Conservation (phyloP, 2,113 vertebrate species). For the Bubo bubo region DNA sequence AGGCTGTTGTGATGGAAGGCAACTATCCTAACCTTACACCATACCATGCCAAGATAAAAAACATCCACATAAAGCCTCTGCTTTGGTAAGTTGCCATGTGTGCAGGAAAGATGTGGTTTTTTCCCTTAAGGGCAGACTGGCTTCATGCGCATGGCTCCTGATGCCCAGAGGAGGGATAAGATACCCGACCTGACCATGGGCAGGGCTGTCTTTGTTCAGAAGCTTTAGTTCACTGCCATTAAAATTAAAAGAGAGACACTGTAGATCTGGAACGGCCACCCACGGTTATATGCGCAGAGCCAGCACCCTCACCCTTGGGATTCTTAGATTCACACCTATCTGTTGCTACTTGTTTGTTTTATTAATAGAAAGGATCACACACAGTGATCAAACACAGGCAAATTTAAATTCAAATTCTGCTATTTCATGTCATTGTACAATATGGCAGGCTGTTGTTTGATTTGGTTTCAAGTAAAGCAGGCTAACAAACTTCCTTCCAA, state of each 20-base stretch:
- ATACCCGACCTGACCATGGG: neutral
- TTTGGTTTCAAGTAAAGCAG: conserved; percentile 18
- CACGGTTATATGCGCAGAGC: rapidly evolving
- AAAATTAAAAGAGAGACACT: neutral
- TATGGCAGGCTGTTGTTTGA: neutral
- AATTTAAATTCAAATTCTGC: neutral
- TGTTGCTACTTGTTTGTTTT: neutral
- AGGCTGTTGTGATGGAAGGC: neutral
- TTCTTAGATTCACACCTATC: neutral
- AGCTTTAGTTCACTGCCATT: neutral
- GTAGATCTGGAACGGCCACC: neutral
- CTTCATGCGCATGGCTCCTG: rapidly evolving
- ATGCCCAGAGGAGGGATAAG: neutral
- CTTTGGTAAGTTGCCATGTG: neutral
- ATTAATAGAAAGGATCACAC: neutral
- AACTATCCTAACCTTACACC: neutral
- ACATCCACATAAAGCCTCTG: neutral
- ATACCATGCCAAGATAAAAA: too few relatives aligned
- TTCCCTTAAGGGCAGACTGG: neutral
- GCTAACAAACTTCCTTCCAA: conserved; percentile 32
- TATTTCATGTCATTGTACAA: neutral
- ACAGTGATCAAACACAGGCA: neutral
- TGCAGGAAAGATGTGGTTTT: rapidly evolving
- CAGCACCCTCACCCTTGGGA: neutral
- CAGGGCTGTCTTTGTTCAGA: rapidly evolving